These are phyloP conservation scores for Corythucha ciliata DNA, from an alignment of 2,888 invertebrate genomes.

Conservation along the genomic window DNA sequence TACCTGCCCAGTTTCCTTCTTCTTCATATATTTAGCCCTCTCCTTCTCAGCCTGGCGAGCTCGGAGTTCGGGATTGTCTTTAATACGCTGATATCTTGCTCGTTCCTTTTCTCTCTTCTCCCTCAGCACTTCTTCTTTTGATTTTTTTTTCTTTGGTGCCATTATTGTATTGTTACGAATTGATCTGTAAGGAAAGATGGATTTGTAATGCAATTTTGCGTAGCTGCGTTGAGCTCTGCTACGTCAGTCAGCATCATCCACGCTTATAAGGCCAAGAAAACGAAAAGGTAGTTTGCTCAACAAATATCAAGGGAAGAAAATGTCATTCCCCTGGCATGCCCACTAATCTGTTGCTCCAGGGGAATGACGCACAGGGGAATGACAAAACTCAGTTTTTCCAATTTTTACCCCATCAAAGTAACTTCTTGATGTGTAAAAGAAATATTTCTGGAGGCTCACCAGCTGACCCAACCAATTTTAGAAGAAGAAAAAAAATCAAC, in stretches of 20 bases:
- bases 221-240: no score
- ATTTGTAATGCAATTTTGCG: no score
- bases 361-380: no score
- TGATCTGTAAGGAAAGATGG: not conserved
- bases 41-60: constrained; percentile 16
- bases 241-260: no score
- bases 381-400: constrained; percentile 1
- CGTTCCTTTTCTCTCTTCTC: constrained; percentile 13
- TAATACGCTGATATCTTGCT: constrained; percentile 7
- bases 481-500: constrained; percentile 1
- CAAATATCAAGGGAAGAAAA: no score
- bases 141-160: not conserved
- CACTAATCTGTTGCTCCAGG: not conserved
- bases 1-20: constrained; percentile 7
- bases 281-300: no score
- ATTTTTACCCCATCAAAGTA: not conserved
- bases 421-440: not conserved
- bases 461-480: not conserved
- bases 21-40: constrained; percentile 9
- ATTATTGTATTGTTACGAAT: no score
- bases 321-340: constrained; percentile 4
- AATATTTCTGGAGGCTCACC: not conserved
- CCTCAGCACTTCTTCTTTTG: constrained; percentile 8
- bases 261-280: no score
- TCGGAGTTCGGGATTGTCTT: not conserved